Percentiles rank a stretch among this genome's conserved stretches.
These are phyloP conservation scores for Leptopilina drosophilae DNA, from an alignment of 2,888 invertebrate genomes.

Conservation along the genomic window DNA sequence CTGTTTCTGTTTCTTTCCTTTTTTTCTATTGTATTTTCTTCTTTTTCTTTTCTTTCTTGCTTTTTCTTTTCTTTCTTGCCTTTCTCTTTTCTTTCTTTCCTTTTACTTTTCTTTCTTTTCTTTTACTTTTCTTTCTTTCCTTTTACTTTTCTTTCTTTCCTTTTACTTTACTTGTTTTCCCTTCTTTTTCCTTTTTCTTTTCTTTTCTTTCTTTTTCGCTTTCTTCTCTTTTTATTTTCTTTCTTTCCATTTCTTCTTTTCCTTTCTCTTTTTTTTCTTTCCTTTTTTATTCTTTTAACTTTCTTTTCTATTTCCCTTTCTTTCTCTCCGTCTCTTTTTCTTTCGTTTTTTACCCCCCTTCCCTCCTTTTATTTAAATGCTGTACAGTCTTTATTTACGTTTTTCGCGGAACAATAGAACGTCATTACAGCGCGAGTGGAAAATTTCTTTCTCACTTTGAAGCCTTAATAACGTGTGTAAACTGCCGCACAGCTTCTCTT, in stretches of 20 bases:
- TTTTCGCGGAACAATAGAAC: slow-evolving; percentile 26
- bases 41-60: neutral
- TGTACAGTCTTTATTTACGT: slow-evolving; percentile 12
- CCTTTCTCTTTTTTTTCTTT: no score
- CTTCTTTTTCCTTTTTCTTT: neutral
- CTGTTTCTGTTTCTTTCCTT: neutral
- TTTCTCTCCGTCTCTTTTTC: neutral
- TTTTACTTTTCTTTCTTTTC: no score
- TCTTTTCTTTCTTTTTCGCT: neutral
- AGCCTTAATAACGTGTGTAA: slow-evolving; percentile 29
- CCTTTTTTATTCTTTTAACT: no score
- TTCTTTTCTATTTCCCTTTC: no score
- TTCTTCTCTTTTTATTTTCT: no score
- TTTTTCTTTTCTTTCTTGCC: no score
- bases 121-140: no score
- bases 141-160: neutral
- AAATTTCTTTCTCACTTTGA: slow-evolving; percentile 37
- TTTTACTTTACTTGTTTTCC: neutral
- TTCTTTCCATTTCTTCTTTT: no score
- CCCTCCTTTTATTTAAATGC: slow-evolving; percentile 6
- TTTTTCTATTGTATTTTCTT: neutral
- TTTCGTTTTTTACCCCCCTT: neutral
- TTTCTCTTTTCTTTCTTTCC: no score
- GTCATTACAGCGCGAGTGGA: slow-evolving; percentile 35
- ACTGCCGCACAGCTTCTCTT: slow-evolving; percentile 30